Evolutionary conservation across 2,888 invertebrate species (phyloP).

Genomic region (Acronicta alni): DNA sequence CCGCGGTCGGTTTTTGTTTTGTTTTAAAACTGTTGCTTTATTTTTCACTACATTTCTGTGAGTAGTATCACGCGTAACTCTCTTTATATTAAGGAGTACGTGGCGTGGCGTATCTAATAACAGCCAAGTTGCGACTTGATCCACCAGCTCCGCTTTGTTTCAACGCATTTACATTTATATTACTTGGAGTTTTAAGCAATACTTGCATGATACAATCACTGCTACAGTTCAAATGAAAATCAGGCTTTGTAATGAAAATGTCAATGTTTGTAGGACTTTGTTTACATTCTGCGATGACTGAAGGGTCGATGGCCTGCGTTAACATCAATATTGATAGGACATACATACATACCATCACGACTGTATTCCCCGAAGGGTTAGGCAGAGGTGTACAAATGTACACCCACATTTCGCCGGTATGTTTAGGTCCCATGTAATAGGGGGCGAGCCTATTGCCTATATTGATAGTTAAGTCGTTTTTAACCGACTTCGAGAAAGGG

Average conservation of each 20-base stretch:
- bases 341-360: too few relatives aligned
- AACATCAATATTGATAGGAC: background rate
- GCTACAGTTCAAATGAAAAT: conserved; percentile 30
- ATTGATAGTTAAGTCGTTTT: too few relatives aligned
- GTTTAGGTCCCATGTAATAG: too few relatives aligned
- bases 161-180: conserved; percentile 77
- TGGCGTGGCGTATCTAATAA: conserved; percentile 53
- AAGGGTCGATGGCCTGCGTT: background rate
- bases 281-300: background rate
- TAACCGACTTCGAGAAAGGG: too few relatives aligned
- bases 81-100: conserved; percentile 26
- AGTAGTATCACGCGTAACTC: conserved; percentile 1
- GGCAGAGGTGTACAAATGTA: too few relatives aligned
- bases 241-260: conserved; percentile 28
- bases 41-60: background rate
- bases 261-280: conserved; percentile 14
- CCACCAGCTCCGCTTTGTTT: conserved; percentile 64
- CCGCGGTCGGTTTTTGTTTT: too few relatives aligned
- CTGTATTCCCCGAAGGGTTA: too few relatives aligned
- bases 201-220: conserved; percentile 58
- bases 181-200: conserved; percentile 75
- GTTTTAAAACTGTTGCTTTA: background rate
- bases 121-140: conserved; percentile 64
- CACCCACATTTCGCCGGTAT: too few relatives aligned
- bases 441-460: too few relatives aligned